Evolutionary conservation across 1,140 invertebrate genomes (phyloP).

Genomic region (Proales similis): DNA sequence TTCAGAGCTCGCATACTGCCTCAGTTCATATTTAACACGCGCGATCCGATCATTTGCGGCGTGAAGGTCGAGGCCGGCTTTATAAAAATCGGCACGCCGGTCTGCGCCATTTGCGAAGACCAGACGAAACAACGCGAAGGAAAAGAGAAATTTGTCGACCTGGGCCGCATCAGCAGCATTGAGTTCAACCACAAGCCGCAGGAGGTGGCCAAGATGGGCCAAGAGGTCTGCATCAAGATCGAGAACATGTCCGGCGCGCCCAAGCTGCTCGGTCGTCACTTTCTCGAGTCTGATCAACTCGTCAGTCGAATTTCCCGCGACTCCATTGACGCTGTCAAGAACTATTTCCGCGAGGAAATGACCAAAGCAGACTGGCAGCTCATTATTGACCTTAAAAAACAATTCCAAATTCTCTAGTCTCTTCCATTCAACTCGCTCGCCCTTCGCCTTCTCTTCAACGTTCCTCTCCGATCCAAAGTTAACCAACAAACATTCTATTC

Average conservation of each 20-base stretch:
- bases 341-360: conserved; percentile 95
- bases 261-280: conserved; percentile 95
- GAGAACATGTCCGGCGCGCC: conserved; percentile 88
- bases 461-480: too few relatives aligned
- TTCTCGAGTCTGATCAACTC: conserved; percentile 87
- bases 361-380: conserved; percentile 92
- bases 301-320: conserved; percentile 93
- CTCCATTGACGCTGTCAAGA: conserved; percentile 96
- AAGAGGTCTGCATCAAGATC: conserved; percentile 98
- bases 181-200: conserved; percentile 73
- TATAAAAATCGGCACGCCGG: conserved; percentile 86
- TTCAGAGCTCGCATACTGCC: conserved; percentile 80
- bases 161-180: conserved; percentile 88
- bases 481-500: too few relatives aligned
- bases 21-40: conserved; percentile 90
- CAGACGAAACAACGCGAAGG: background rate
- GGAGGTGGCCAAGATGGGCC: conserved; percentile 83
- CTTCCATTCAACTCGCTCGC: too few relatives aligned
- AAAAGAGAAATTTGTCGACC: conserved; percentile 71
- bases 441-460: too few relatives aligned
- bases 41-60: conserved; percentile 93
- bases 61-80: conserved; percentile 91
- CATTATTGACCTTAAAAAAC: conserved; percentile 95
- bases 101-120: conserved; percentile 91
- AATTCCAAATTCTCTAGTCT: conserved; percentile 78